phyloP scores from a whole-genome alignment of 2,797 vertebrate species.

The Helicolenus hilgendorfi region DNA sequence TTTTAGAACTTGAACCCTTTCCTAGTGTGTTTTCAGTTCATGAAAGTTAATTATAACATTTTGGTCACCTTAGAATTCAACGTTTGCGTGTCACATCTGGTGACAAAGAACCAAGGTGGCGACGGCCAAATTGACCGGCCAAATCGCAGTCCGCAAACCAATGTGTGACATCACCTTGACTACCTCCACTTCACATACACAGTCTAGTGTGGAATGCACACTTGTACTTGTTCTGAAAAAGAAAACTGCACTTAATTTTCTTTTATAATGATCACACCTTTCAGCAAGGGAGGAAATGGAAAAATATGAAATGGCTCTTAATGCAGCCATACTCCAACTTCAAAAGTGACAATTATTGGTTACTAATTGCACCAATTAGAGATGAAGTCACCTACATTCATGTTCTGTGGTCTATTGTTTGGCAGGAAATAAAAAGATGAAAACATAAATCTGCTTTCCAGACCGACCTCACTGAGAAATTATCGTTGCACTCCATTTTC shows the following conservation, averaged over 20 bases:
- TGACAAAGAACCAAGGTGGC: too few species aligned
- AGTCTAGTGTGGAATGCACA: background rate
- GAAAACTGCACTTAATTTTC: background rate
- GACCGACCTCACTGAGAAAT: background rate
- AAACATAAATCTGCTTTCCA: background rate
- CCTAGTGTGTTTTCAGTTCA: too few species aligned
- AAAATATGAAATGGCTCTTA: background rate
- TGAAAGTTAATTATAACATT: too few species aligned
- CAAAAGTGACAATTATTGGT: background rate
- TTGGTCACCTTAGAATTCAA: too few species aligned
- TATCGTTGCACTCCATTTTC: slow-evolving; percentile 13
- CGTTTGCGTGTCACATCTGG: too few species aligned
- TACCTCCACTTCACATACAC: too few species aligned
- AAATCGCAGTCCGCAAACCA: too few species aligned
- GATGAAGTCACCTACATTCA: background rate
- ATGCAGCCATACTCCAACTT: background rate
- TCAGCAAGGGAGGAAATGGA: background rate
- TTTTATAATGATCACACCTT: slow-evolving; percentile 11
- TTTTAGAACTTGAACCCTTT: too few species aligned
- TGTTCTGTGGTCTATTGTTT: background rate
- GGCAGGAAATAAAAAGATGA: background rate
- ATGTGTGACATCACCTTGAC: too few species aligned
- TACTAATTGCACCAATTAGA: background rate
- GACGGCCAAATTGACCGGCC: too few species aligned
- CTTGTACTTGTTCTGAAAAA: background rate